Evolutionary conservation across 2,113 vertebrate species (phyloP), one percentile per base, ranked within the genome.

Genomic region (Corythoichthys haematopterus): DNA sequence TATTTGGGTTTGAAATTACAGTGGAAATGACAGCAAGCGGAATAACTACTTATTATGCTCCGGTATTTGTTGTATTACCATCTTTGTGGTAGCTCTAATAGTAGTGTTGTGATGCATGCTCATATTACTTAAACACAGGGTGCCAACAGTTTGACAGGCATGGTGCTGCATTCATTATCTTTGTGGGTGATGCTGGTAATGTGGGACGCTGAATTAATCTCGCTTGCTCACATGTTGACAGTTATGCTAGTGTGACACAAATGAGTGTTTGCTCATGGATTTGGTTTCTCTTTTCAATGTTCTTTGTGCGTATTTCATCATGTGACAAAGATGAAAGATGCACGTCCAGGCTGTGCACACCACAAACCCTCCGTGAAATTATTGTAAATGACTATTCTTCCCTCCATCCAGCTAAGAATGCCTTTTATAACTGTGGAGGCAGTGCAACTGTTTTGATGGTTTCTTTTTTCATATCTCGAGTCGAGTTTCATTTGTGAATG

Each of bases 131-230:
- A 74, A 80, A 85, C 68, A 50, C 38, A 51, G 64, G 66, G 79
- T 75, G 71, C 64, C 77, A 75, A 69, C 13, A 0, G 13, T 51
- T 28, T 82, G 80, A 84, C 82, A 79, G 80, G 80, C 82, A 76
- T 72, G 50, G 74, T 78, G 15, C 80, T 59, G 63, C 71, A 80
- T 85, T 68, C 65, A 78, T 89, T 76, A 79, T 80, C 76, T 60
- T 46, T 10, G 20, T 66, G 72, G 74, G 59, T 68, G 79, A 87
- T 72, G 80, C 69, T 78, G 78, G 65, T 75, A 76, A 77, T 83
- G 82, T 73, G 65, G 75, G 72, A 68, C 65, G 70, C 71, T 69
- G 76, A 70, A 72, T 84, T 84, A 82, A 77, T 83, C 72, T 72
- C 61, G 37, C 79, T 55, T 67, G 76, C 67, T 68, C 79, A 57